Conservation (phyloP, 2,113 vertebrate genomes). For the Corydoras maculifer region DNA sequence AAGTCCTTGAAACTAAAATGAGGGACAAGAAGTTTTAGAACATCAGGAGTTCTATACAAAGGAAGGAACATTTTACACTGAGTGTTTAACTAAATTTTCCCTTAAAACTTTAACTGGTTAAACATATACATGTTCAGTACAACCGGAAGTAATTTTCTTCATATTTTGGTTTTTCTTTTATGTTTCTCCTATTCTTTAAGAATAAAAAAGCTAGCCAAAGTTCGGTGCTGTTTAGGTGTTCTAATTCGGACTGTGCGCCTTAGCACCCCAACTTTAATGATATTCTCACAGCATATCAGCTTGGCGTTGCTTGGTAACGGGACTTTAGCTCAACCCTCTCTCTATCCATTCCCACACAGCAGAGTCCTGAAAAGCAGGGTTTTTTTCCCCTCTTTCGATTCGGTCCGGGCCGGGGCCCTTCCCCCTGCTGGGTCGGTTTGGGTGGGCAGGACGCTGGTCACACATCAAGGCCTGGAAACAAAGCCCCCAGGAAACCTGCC, state of each 20-base stretch:
- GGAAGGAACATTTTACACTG: no score
- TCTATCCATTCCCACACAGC: slow-evolving; percentile 99
- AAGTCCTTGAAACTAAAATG: no score
- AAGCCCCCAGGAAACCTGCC: slow-evolving; percentile 84
- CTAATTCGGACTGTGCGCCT: slow-evolving; percentile 83
- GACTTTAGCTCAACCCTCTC: slow-evolving; percentile 94
- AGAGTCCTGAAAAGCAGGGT: slow-evolving; percentile 89
- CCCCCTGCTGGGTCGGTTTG: slow-evolving; percentile 94
- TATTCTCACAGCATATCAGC: slow-evolving; percentile 94
- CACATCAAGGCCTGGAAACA: slow-evolving; percentile 99
- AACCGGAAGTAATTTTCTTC: slow-evolving; percentile 5
- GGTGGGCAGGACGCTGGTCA: slow-evolving; percentile 95
- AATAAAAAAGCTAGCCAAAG: background rate
- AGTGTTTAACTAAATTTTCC: no score
- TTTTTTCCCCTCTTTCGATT: slow-evolving; percentile 96
- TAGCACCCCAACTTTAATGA: slow-evolving; percentile 97
- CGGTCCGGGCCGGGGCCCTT: slow-evolving; percentile 92
- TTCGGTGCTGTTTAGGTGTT: slow-evolving; percentile 73
- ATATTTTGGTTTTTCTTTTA: background rate
- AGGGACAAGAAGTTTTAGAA: no score
- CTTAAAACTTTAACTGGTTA: no score
- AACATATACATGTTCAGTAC: no score
- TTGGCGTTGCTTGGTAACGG: slow-evolving; percentile 96
- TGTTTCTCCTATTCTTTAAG: slow-evolving; percentile 30
- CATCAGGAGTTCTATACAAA: no score